Evolutionary conservation across 2,888 invertebrate species (phyloP), one percentile per base, ranked within the genome.

Genomic region (Eupithecia subumbrata): DNA sequence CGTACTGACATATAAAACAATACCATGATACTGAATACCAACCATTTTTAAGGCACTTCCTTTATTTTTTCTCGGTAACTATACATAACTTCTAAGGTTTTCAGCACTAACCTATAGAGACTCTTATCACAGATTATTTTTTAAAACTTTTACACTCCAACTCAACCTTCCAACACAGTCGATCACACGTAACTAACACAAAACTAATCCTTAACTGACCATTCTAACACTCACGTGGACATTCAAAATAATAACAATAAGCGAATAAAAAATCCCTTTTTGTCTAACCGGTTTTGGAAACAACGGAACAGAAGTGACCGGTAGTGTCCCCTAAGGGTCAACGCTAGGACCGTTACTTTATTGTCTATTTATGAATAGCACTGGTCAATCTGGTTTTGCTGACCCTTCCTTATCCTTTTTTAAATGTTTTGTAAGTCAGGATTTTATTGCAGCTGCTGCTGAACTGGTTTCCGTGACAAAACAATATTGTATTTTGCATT

Each of bases 351-450:
- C 88, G 86, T 85, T 88, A 83, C 73, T 63, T 86, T 85, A 91
- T 92, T 92, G 91, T 92, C 88, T 89, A 89, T 91, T 89, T 88
- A 89, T 89, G 88, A 88, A 90, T 90, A 88, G 89, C 88, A 92
- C 92, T 92, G 92, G 92, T 92, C 92, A 95, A 93, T 94, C 94
- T 91, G 92, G 93, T 94, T 93, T 81, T 81, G 82, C 89, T 94
- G 94, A 94, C 94, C 94, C 94, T 93, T 93, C 88, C 92, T 92
- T 93, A 86, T 88, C 89, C 89, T 90, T 89, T 90, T 60, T 85
- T 80, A 78, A 85, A 87, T 85, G 84, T 86, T 88, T 90, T 88
- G 87, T 87, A 82, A 84, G 82, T 84, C 79, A 80, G 85, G 86
- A 87, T 86, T 89, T 85, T 72, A 83, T 83, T 84, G 88, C 94